Conservation (phyloP, 2,797 vertebrate species). For the Peromyscus eremicus region DNA sequence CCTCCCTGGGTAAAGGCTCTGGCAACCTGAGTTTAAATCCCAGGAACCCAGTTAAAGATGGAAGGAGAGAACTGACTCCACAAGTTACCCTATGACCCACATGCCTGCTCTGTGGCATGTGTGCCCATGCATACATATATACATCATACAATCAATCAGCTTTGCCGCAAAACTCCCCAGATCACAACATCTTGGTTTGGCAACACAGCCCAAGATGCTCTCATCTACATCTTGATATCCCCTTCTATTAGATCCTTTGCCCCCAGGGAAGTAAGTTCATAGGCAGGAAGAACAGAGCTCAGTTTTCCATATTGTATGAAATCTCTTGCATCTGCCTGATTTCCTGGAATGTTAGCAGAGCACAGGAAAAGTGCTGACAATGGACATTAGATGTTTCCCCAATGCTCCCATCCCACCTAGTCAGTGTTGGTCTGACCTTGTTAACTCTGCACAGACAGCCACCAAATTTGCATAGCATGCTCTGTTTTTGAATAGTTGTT, state of each 20-base stretch:
- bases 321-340: background rate
- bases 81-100: background rate
- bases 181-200: background rate
- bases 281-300: conserved; percentile 9
- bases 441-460: background rate
- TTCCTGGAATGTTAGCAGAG: background rate
- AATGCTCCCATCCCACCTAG: background rate
- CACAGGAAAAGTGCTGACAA: background rate
- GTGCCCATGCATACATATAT: background rate
- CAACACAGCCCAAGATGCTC: background rate
- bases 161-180: background rate
- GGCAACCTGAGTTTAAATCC: background rate
- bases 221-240: background rate
- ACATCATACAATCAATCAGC: background rate
- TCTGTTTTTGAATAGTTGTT: background rate
- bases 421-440: background rate
- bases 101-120: background rate
- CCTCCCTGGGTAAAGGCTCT: background rate
- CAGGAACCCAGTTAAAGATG: background rate
- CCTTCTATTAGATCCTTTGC: background rate
- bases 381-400: background rate
- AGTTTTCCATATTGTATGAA: background rate
- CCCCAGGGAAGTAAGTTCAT: background rate
- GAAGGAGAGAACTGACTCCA: background rate
- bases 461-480: background rate